Percentiles rank a stretch among this genome's conserved stretches.
Evolutionary conservation across 2,113 vertebrate genomes (phyloP).

Genomic region (Entomyzon cyanotis): DNA sequence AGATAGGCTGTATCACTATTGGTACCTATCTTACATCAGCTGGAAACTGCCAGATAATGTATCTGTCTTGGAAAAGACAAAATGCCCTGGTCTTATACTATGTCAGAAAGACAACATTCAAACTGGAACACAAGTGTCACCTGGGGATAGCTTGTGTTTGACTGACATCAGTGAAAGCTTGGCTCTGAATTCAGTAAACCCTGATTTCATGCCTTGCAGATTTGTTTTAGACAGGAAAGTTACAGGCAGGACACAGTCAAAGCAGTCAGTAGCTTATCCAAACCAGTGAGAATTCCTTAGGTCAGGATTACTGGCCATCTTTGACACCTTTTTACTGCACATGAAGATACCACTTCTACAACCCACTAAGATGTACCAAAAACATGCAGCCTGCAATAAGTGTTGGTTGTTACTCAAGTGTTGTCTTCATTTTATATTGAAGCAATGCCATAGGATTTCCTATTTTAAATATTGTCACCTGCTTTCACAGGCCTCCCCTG

Average conservation of each 20-base stretch:
- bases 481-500: background rate
- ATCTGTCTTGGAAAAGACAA: background rate
- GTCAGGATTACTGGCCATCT: background rate
- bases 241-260: background rate
- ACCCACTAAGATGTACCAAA: background rate
- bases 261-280: background rate
- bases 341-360: background rate
- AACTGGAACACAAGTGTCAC: background rate
- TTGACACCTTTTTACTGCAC: background rate
- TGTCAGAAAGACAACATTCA: background rate
- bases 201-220: background rate
- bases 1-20: background rate
- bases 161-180: background rate
- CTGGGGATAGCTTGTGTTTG: background rate
- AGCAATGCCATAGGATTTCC: background rate
- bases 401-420: background rate
- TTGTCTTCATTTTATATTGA: background rate
- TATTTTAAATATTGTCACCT: conserved; percentile 35
- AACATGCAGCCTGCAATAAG: background rate
- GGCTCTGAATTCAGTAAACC: background rate
- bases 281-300: background rate
- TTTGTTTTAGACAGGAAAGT: background rate
- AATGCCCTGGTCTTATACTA: background rate
- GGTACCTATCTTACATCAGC: background rate
- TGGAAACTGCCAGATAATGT: background rate